Base-by-base conservation (phyloP, 1,140 invertebrate genomes). In the Scaptomyza hsui region DNA sequence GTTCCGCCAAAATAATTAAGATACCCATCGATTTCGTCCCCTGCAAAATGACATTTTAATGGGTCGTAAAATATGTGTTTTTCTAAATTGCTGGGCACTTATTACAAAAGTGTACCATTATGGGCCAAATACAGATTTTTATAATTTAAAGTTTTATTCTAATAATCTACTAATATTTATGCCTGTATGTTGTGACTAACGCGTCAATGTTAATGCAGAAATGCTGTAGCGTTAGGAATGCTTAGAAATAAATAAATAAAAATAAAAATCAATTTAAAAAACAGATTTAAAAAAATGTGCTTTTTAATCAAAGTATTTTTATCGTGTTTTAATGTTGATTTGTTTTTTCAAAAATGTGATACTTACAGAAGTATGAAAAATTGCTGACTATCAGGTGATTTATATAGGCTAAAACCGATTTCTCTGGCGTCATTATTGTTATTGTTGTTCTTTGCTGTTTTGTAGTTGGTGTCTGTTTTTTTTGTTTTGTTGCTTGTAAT, bases 1-100 rank as follows among this genome's bases (percentile, higher is more conserved):
- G 95, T 94, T 2, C 95, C 95, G 7, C 95, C 95, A 51, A 96
- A 93, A 92, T 96, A 96, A 83, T 94, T 94, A 82, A 96, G 92
- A 92, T 96, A 96, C 76, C 95, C 94, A 88, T 96, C 95, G 89
- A 96, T 94, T 86, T 94, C 94, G 76, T 94, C 94, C 92, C 94
- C 94, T 94, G 18, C 7, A 65, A 75, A 39, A 65, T 42, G 15
- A 16, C 39, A 57, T 37, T 37, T 55, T 53, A 10, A 44, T 16
- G 7, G 10, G 10, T 47, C 24, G 29, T 47, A 18, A 10, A 42
- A 39, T 39, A 13, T 13, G 3, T 39, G 1, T 24, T 4, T 24
- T 24, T 24, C 4, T 24, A 3, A 24, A 35, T 35, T 35, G 32
- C 12, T 35, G 32, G 0, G 10, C 12, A n/a, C 10, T 35, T 35